phyloP scores from a whole-genome alignment of 2,797 vertebrate genomes.

The Enteromius mattozi region DNA sequence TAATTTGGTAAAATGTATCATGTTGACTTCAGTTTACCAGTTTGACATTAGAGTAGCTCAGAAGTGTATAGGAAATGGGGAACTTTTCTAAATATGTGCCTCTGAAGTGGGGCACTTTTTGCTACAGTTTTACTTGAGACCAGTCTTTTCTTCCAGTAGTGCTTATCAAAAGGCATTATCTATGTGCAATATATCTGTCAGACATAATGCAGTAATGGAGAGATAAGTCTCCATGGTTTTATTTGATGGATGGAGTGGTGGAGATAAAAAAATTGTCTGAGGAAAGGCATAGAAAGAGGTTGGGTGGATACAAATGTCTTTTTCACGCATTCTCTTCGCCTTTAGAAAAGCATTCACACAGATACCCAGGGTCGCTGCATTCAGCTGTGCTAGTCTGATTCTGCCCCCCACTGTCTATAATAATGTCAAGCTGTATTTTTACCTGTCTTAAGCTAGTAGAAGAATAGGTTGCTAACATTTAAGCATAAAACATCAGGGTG shows the following conservation, averaged over 20 bases:
- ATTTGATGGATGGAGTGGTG: conserved; percentile 17
- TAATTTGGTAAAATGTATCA: not conserved
- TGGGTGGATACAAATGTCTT: not conserved
- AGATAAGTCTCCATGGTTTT: conserved; percentile 4
- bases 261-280: conserved; percentile 14
- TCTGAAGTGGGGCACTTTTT: not conserved
- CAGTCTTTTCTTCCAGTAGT: not conserved
- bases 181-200: conserved; percentile 6
- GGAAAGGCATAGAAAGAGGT: conserved; percentile 7
- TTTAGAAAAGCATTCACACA: conserved; percentile 15
- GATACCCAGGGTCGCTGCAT: not conserved
- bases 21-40: not conserved
- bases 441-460: not conserved
- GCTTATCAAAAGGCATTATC: conserved; percentile 18
- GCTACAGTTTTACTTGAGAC: not conserved
- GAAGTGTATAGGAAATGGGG: not conserved
- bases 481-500: not conserved
- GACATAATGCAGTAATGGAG: conserved; percentile 22
- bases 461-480: not conserved
- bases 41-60: not conserved
- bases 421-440: conserved; percentile 5
- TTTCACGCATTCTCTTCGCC: not conserved
- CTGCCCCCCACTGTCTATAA: not conserved
- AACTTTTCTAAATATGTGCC: not conserved
- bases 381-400: not conserved